These are phyloP conservation scores for Leptodactylus fallax DNA, from an alignment of 2,797 vertebrate genomes.

Conservation along the genomic window DNA sequence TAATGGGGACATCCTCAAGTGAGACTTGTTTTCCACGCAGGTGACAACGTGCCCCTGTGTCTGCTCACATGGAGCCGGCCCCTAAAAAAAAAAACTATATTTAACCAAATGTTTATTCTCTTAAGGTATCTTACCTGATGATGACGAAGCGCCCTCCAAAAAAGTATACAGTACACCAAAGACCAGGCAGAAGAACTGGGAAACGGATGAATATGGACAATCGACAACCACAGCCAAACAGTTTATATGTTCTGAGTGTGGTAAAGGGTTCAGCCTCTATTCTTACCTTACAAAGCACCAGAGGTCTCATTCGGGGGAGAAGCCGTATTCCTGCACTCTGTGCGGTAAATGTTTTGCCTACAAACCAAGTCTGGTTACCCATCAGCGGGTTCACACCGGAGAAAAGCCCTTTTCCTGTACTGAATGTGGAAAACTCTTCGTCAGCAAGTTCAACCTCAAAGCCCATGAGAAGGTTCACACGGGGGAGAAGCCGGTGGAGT, in stretches of 20 bases:
- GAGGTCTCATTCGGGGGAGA: slow-evolving; percentile 50
- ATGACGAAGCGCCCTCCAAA: background rate
- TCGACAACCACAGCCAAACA: slow-evolving; percentile 37
- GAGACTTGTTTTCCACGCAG: too few relatives aligned
- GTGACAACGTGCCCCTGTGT: too few relatives aligned
- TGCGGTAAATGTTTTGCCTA: slow-evolving; percentile 39
- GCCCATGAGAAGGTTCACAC: slow-evolving; percentile 26
- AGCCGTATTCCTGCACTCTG: slow-evolving; percentile 26
- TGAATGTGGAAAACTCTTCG: slow-evolving; percentile 39
- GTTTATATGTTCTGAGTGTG: slow-evolving; percentile 63
- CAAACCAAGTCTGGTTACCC: slow-evolving; percentile 32
- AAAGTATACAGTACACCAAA: background rate
- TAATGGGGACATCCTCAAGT: too few relatives aligned
- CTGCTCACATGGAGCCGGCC: too few relatives aligned
- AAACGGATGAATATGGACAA: slow-evolving; percentile 60
- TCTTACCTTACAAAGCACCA: slow-evolving; percentile 68
- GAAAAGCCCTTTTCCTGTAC: slow-evolving; percentile 41
- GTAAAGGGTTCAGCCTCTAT: slow-evolving; percentile 66
- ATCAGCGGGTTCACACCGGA: slow-evolving; percentile 32
- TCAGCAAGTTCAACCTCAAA: slow-evolving; percentile 16
- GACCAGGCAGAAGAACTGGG: background rate
- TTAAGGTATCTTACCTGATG: slow-evolving; percentile 1
- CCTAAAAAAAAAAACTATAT: too few relatives aligned
- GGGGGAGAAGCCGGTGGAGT: slow-evolving; percentile 31
- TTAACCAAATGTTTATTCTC: background rate